These are phyloP conservation scores for Bombus pyrosoma DNA, from an alignment of 1,140 invertebrate genomes.

Conservation along the genomic window DNA sequence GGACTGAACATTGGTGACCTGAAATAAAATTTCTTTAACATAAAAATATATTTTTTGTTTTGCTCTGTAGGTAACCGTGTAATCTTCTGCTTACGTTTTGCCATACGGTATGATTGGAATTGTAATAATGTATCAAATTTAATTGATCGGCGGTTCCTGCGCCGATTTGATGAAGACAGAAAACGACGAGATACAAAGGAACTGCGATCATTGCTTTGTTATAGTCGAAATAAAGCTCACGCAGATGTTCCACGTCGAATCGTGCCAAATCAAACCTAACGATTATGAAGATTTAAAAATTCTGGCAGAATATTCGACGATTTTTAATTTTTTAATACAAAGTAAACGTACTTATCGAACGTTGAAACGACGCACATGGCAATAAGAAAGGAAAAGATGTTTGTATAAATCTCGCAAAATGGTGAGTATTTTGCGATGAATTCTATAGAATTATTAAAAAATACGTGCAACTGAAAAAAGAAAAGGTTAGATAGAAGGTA, in stretches of 20 bases:
- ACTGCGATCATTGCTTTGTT: slow-evolving; percentile 71
- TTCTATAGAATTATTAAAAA: slow-evolving; percentile 59
- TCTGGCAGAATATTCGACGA: neutral
- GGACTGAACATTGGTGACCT: slow-evolving; percentile 32
- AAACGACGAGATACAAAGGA: slow-evolving; percentile 74
- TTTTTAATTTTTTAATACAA: neutral
- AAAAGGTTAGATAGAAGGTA: slow-evolving; percentile 6
- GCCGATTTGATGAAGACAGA: slow-evolving; percentile 75
- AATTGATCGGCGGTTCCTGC: slow-evolving; percentile 72
- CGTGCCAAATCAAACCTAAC: slow-evolving; percentile 77
- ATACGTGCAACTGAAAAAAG: slow-evolving; percentile 69
- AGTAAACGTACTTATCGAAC: slow-evolving; percentile 74
- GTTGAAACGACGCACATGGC: slow-evolving; percentile 72
- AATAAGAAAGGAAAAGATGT: slow-evolving; percentile 75
- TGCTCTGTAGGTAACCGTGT: too few relatives aligned
- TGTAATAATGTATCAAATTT: slow-evolving; percentile 68
- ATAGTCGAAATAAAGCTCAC: slow-evolving; percentile 72
- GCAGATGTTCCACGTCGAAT: slow-evolving; percentile 70
- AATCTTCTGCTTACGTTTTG: slow-evolving; percentile 66
- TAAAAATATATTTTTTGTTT: neutral
- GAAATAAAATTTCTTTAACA: neutral
- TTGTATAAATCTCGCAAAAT: slow-evolving; percentile 74
- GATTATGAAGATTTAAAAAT: neutral
- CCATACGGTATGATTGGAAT: slow-evolving; percentile 38
- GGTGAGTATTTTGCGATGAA: slow-evolving; percentile 64